Base-by-base conservation (phyloP, 2,113 vertebrate species). In the Caranx melampygus region DNA sequence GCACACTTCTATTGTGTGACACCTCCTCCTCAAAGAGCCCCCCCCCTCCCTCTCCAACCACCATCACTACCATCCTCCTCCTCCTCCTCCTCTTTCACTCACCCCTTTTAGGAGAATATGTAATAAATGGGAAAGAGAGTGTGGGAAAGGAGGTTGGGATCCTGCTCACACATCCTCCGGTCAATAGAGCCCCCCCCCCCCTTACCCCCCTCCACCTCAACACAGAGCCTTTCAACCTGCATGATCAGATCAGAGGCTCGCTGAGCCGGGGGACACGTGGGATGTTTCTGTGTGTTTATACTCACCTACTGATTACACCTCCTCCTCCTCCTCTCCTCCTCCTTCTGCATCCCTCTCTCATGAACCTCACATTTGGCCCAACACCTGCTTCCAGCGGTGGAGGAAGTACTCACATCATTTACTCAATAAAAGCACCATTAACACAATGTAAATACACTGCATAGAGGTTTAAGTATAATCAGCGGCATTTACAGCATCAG, bases 1-100 rank as follows among this genome's bases (percentile, higher is more conserved):
- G 93, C 93, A 94, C 93, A 92, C 93, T 93, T 93, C 90, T 81
- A 79, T 91, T 92, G 90, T 92, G 65, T 60, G 47, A 49, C 47
- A 18, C 47, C 47, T 49, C 47, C 47, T 58, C 74, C 52, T 49
- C 51, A 52, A n/a, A 52, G 51, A 68, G 35, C 49, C 69, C 77
- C 26, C 26, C 45, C 55, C 69, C 37, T 37, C 37, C 37, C 37
- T 37, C 37, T 8, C 37, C 47, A 75, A 60, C 63, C 40, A 42
- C 40, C 40, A 42, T 10, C 40, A 42, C 40, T 10, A 42, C 40
- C 8, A 42, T 10, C 40, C 8, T 10, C 40, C 1, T 20, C 68
- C 68, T 76, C 66, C 63, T 61, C 84, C 40, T 63, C 61, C 49
- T 51, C 49, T 44, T 31, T 63, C 68, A 58, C 65, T 49, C 47